Conservation (phyloP, 2,113 vertebrate genomes). For the Xerus inauris region DNA sequence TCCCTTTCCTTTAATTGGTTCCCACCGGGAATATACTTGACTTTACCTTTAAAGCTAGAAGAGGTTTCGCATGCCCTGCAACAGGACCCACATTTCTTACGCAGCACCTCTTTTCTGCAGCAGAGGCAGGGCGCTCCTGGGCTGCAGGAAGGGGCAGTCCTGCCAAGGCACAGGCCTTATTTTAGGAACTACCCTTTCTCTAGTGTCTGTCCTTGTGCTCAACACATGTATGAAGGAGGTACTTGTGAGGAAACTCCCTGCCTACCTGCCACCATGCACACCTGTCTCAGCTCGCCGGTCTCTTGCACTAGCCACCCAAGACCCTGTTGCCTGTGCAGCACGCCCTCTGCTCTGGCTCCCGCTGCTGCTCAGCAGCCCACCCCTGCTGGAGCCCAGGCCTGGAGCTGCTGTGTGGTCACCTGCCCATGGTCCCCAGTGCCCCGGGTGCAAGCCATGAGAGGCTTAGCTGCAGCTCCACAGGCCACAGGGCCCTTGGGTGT, state of each 20-base stretch:
- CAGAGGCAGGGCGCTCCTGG: accelerated
- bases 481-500: background rate
- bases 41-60: background rate
- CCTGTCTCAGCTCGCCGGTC: too few species aligned
- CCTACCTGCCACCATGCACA: background rate
- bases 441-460: background rate
- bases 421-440: too few species aligned
- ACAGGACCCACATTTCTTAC: background rate
- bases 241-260: background rate
- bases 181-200: too few species aligned
- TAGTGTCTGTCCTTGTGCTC: background rate
- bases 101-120: background rate
- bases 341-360: background rate
- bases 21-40: background rate
- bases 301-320: background rate
- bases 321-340: background rate
- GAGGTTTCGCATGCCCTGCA: background rate
- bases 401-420: background rate
- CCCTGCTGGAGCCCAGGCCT: background rate
- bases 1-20: background rate
- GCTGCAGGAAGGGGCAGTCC: accelerated
- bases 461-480: background rate
- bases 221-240: background rate
- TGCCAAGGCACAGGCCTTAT: background rate
- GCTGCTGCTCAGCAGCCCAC: background rate